phyloP scores from a whole-genome alignment of 1,140 invertebrate genomes.

The Nixonia krombeini region DNA sequence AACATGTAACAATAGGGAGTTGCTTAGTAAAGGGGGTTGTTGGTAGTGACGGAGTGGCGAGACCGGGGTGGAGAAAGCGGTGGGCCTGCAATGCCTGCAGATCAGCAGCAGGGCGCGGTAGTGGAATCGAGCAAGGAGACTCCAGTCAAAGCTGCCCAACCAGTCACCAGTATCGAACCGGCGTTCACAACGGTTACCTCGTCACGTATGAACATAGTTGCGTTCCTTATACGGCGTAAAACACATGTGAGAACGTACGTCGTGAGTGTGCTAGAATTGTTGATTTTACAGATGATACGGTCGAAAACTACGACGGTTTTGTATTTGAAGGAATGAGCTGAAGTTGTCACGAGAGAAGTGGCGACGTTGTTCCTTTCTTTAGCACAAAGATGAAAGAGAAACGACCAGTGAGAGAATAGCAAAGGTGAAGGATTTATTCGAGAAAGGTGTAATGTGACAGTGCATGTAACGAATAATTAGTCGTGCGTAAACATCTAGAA shows the following conservation, averaged over 20 bases:
- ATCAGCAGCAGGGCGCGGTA: constrained; percentile 38
- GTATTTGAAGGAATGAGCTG: no score
- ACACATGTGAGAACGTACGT: constrained; percentile 1
- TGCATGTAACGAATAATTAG: constrained; percentile 24
- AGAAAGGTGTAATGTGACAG: neutral
- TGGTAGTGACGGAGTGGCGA: constrained; percentile 12
- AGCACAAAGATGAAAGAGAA: no score
- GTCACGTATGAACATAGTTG: constrained; percentile 27
- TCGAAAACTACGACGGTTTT: no score
- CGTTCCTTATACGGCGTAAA: constrained; percentile 4
- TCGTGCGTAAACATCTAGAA: neutral
- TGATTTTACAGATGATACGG: no score
- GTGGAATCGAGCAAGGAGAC: constrained; percentile 52
- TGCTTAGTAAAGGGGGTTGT: constrained; percentile 37
- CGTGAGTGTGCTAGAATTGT: no score
- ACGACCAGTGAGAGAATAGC: neutral
- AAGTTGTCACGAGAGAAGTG: no score
- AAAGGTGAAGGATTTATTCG: constrained; percentile 16
- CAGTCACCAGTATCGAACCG: constrained; percentile 73
- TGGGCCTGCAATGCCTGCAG: constrained; percentile 29
- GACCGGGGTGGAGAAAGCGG: constrained; percentile 37
- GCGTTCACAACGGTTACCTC: constrained; percentile 58
- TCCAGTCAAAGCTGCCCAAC: constrained; percentile 69
- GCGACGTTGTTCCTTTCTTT: no score
- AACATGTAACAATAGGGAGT: constrained; percentile 39